Evolutionary conservation across 2,888 invertebrate species (phyloP), one percentile per base, ranked within the genome.

Genomic region (Netelia fuscicornis): DNA sequence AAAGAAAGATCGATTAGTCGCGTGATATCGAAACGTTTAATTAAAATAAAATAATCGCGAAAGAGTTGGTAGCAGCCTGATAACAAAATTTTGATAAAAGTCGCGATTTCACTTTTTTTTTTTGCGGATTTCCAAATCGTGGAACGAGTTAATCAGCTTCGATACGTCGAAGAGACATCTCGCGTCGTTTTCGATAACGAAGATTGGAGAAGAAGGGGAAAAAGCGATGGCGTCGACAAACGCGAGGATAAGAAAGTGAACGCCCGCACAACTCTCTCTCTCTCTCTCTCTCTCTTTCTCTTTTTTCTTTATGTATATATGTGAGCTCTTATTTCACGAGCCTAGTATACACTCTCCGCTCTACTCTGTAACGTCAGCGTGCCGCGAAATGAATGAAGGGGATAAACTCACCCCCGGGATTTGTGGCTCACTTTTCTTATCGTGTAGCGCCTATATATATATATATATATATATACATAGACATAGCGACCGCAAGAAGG

Each of bases 301-400:
- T 80, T 58, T 44, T 37, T 42, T 30, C 52, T 54, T 6, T 25
- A 68, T 52, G 13, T 54, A 56, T 56, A 56, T 56, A n/a, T 17
- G 17, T 56, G 10, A 37, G 54, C 37, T 23, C 25, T 56, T 56
- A 56, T 56, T 56, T n/a, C 17, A 56, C 17, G 20, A 13, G 56
- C 20, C 20, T 20, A 56, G 20, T n/a, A 56, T 67, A 70, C 48
- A 60, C 67, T 79, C 62, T 54, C 60, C 62, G 81, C 64, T 78
- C 70, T 64, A 74, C 74, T 74, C 70, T 5, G 75, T 78, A 68
- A 70, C 78, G 82, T 82, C 84, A 85, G 89, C 90, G 90, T 89
- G 90, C 88, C 87, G 83, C 71, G 89, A 89, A 88, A 89, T 87
- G 87, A 87, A 88, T 89, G 88, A 88, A 86, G 85, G 86, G 89